Percentiles rank a stretch among this genome's conserved stretches.
phyloP scores from a whole-genome alignment of 2,113 vertebrate species.

The Periophthalmodon schlosseri region DNA sequence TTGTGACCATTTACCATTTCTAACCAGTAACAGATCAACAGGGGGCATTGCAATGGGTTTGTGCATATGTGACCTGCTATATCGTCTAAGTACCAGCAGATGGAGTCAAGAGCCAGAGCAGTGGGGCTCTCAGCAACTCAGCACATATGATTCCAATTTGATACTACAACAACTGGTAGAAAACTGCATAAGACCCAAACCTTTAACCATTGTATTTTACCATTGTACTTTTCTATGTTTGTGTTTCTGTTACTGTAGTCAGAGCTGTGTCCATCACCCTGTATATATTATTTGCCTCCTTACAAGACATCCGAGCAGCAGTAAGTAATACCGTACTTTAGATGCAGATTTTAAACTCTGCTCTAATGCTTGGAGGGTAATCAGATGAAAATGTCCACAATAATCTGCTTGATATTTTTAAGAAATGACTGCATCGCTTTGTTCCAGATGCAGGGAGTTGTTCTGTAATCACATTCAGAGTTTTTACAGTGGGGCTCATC shows the following conservation, averaged over 20 bases:
- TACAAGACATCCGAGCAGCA: constrained; percentile 25
- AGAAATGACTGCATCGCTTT: constrained; percentile 46
- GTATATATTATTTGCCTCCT: constrained; percentile 16
- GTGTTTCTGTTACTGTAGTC: background rate
- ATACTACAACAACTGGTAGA: background rate
- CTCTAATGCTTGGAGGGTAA: constrained; percentile 50
- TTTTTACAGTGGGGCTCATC: constrained; percentile 57
- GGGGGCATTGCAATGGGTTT: no score
- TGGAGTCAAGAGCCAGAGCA: background rate
- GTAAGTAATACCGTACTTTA: constrained; percentile 32
- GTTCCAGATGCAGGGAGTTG: constrained; percentile 64
- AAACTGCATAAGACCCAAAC: background rate
- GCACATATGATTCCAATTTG: no score
- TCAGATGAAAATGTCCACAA: constrained; percentile 56
- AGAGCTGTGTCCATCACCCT: constrained; percentile 28
- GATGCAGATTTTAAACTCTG: constrained; percentile 50
- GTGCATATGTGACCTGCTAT: no score
- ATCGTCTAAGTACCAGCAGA: background rate
- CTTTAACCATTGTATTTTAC: background rate
- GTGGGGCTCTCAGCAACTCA: background rate
- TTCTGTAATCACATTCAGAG: constrained; percentile 58
- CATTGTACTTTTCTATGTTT: constrained; percentile 3
- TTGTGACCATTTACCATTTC: no score
- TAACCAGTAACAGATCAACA: no score
- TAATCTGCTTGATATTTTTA: constrained; percentile 57